A percentile compares a stretch with the other conserved stretches of the same genome.
Evolutionary conservation across 1,140 invertebrate genomes (phyloP).

Genomic region (Bombus ignitus): DNA sequence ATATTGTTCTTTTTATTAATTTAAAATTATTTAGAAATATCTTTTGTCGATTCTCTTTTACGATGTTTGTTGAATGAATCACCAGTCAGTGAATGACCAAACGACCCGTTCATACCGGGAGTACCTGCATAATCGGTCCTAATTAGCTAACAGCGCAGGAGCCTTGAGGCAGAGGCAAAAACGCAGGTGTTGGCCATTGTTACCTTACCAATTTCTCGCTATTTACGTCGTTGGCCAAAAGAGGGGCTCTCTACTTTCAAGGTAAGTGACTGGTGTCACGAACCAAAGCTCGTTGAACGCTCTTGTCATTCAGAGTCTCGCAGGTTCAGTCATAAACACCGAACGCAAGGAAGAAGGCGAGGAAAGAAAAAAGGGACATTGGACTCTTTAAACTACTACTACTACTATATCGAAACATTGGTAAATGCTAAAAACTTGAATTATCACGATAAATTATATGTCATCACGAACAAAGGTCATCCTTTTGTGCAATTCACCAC

Average conservation of each 20-base stretch:
- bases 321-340: too few relatives aligned
- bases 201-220: conserved; percentile 46
- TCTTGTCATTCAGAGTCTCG: too few relatives aligned
- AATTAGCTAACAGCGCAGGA: conserved; percentile 25
- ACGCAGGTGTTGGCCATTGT: conserved; percentile 44
- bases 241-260: conserved; percentile 18
- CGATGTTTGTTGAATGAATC: background rate
- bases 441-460: too few relatives aligned
- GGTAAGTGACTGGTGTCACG: conserved; percentile 22
- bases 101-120: conserved; percentile 15
- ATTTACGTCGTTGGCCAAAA: conserved; percentile 35
- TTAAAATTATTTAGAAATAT: background rate
- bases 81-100: conserved; percentile 7
- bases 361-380: background rate
- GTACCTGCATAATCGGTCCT: conserved; percentile 30
- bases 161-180: conserved; percentile 12
- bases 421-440: background rate
- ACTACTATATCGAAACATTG: background rate
- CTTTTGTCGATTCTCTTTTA: background rate
- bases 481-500: conserved; percentile 16
- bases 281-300: background rate
- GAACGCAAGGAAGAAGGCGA: background rate
- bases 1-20: too few relatives aligned
- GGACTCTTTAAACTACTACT: too few relatives aligned
- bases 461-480: conserved; percentile 25